These are phyloP conservation scores for Dendrolimus punctatus DNA, from an alignment of 1,140 invertebrate genomes.

Conservation along the genomic window DNA sequence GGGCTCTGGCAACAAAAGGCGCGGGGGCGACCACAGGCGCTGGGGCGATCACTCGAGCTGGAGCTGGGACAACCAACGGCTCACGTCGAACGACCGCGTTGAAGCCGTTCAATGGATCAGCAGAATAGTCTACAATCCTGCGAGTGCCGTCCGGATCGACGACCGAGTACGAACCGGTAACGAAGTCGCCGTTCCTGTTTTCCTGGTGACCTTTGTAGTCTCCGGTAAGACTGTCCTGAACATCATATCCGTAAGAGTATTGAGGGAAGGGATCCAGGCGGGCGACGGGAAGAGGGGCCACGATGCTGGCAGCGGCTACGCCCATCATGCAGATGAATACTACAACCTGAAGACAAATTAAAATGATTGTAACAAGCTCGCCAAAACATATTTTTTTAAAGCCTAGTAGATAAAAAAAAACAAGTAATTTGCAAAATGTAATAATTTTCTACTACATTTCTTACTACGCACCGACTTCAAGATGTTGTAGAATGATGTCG, in stretches of 20 bases:
- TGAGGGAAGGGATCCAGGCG: constrained; percentile 72
- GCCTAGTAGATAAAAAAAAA: no score
- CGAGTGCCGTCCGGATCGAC: constrained; percentile 74
- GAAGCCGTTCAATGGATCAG: constrained; percentile 76
- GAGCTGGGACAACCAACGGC: constrained; percentile 42
- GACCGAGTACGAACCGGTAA: constrained; percentile 74
- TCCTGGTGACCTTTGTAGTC: constrained; percentile 77
- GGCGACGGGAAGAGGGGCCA: constrained; percentile 37
- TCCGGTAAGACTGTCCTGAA: constrained; percentile 74
- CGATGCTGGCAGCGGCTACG: constrained; percentile 39
- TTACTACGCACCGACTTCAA: no score
- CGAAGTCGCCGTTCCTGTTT: constrained; percentile 74
- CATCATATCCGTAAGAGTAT: constrained; percentile 76
- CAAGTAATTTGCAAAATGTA: no score
- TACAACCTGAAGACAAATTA: constrained; percentile 55
- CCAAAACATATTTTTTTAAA: no score
- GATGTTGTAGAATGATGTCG: no score
- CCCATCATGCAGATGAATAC: constrained; percentile 58
- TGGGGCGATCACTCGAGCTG: constrained; percentile 41
- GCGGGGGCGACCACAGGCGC: constrained; percentile 36
- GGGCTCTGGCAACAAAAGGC: constrained; percentile 25
- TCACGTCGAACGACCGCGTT: constrained; percentile 73
- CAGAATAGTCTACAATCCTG: constrained; percentile 73
- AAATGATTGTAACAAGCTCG: neutral
- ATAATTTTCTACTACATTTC: no score